Base-by-base conservation (phyloP, 2,888 invertebrate genomes). In the Lamellibrachia satsuma region DNA sequence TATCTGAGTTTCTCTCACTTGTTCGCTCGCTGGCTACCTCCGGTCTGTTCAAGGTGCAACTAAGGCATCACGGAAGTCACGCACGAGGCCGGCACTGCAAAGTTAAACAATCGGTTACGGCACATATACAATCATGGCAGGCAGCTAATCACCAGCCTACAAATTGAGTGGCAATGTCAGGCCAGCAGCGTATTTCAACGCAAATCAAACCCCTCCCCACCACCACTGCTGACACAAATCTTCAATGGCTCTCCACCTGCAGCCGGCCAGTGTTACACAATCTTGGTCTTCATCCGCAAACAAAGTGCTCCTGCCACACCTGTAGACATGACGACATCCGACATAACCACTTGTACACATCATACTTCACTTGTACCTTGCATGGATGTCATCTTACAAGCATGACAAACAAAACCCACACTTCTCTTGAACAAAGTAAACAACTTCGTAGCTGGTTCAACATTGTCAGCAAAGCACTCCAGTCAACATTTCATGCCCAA, bases 61-160 rank as follows among this genome's bases (percentile, higher is more conserved):
- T 75, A 75, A 15, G 75, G 75, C 75, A 75, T 75, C 75, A 75
- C 75, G 22, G 75, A 75, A 75, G 75, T 75, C 75, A n/a, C 4
- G 22, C 75, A 22, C n/a, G 75, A 22, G 8, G 75, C 1, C 22
- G 22, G 75, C 75, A 75, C 75, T 75, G 75, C 75, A 75, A 75
- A 75, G 75, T 75, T 75, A 75, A 75, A 75, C 75, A 75, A 75
- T 75, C 75, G 75, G 75, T 75, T 75, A 75, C 75, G 75, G 75
- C 75, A 75, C 75, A n/a, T 75, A n/a, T 75, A 75, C 75, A 22
- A 75, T 75, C 75, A n/a, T 75, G 22, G 11, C 75, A 15, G 22
- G 75, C 15, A n/a, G 75, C 75, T 75, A 75, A 75, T 75, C 75
- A 75, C 75, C 75, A 22, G 15, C 75, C 75, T 75, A 75, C 75